Base-by-base conservation (phyloP, 2,888 invertebrate genomes). In the Disparrhopalites patrizii region DNA sequence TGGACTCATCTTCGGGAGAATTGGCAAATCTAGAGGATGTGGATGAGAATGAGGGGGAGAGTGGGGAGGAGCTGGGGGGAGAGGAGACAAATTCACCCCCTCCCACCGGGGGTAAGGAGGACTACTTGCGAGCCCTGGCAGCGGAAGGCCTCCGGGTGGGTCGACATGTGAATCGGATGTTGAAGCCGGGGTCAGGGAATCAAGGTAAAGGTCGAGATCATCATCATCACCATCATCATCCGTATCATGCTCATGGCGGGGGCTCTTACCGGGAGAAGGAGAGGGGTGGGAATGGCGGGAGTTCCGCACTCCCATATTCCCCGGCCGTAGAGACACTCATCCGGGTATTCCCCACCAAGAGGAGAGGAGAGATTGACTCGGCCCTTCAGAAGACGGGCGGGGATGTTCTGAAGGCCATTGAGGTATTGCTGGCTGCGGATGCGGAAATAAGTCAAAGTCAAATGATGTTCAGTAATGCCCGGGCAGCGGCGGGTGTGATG, bases 401-500 rank as follows among this genome's bases (percentile, higher is more conserved):
- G 0, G 94, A 96, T 78, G 90, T 93, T 0, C 86, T 95, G 0
- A 89, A 92, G 74, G 93, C 95, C 0, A 95, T 96, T 86, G 95
- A 96, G 78, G 86, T 90, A 77, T 87, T 96, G 3, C 70, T 74
- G 8, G 69, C 65, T 2, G 31, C 47, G 5, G 64, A 56, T 47
- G 47, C 23, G 20, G 64, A 64, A 47, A n/a, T n/a, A n/a, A 61
- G 63, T 56, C 61, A 51, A 20, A 64, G 50, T 33, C 54, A 62
- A 18, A 38, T 23, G 23, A 8, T 38, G 20, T 47, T n/a, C 33
- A 8, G 33, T 47, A 2, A 23, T 7, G 52, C 36, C 36, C 33
- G 52, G 20, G 50, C 15, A n/a, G 31, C 33, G 28, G 31, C n/a
- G 31, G n/a, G n/a, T 8, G n/a, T 8, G 2, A 13, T 52, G 8